These are phyloP conservation scores for Odontothrips loti DNA, from an alignment of 2,888 invertebrate species.

Conservation along the genomic window DNA sequence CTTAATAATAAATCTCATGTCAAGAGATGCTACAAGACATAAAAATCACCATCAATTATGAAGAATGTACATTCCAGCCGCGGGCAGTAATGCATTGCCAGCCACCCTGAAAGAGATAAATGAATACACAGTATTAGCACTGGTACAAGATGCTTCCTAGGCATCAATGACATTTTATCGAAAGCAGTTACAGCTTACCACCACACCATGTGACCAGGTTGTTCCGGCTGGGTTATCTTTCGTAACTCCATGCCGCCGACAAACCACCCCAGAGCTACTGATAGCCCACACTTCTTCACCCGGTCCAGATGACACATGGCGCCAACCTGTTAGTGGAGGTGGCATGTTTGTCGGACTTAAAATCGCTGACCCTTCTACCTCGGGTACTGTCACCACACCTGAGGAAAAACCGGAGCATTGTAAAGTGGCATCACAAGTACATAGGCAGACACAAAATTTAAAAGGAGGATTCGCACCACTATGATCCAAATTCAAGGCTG, in stretches of 20 bases:
- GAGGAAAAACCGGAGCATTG: too few species aligned
- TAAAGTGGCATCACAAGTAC: background rate
- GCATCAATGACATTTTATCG: too few species aligned
- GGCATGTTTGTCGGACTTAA: constrained; percentile 12
- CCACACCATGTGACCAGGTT: constrained; percentile 71
- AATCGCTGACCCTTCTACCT: background rate
- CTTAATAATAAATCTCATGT: background rate
- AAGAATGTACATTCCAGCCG: constrained; percentile 36
- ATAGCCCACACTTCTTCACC: constrained; percentile 71
- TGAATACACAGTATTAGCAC: constrained; percentile 9
- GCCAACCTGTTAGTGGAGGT: constrained; percentile 51
- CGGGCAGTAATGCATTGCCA: constrained; percentile 50
- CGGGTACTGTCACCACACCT: background rate
- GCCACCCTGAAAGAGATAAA: constrained; percentile 50
- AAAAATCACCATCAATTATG: too few species aligned
- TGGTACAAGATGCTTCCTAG: too few species aligned
- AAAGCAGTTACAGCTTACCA: constrained; percentile 46
- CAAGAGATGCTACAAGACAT: background rate
- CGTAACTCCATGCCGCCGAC: constrained; percentile 70
- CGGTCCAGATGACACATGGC: constrained; percentile 63
- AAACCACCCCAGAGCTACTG: constrained; percentile 63
- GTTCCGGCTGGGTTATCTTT: constrained; percentile 67
- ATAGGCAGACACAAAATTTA: too few species aligned
- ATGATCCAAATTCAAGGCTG: constrained; percentile 46
- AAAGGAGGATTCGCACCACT: background rate